Conservation (phyloP, 2,113 vertebrate genomes). For the Stigmatopora nigra region DNA sequence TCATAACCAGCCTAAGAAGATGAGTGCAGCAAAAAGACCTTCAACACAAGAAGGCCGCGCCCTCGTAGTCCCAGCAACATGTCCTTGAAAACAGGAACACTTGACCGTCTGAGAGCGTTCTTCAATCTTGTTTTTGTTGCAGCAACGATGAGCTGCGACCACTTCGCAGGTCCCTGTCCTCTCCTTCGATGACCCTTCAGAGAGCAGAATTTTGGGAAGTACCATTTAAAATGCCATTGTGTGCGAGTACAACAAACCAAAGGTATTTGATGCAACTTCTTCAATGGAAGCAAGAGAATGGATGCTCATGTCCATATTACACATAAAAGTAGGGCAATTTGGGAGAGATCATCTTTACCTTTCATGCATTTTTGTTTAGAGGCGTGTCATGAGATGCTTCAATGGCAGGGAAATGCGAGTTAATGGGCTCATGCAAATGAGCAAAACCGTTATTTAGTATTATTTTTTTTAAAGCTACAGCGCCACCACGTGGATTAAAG, state of each 20-base stretch:
- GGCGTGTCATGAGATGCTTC: neutral
- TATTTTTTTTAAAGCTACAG: slow-evolving; percentile 35
- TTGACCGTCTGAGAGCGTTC: slow-evolving; percentile 92
- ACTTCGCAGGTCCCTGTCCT: slow-evolving; percentile 85
- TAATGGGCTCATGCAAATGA: neutral
- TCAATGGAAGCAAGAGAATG: too few species aligned
- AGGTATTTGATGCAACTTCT: neutral
- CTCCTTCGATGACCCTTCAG: slow-evolving; percentile 52
- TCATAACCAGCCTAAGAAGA: neutral
- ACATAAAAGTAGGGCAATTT: too few species aligned
- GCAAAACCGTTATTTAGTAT: too few species aligned
- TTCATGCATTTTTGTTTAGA: neutral
- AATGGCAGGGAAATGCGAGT: neutral
- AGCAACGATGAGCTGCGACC: slow-evolving; percentile 87
- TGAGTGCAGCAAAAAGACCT: slow-evolving; percentile 66
- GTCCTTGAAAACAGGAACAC: slow-evolving; percentile 90
- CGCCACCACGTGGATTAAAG: slow-evolving; percentile 51
- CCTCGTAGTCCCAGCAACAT: slow-evolving; percentile 87
- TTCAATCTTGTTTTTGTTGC: slow-evolving; percentile 93
- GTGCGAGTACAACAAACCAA: neutral
- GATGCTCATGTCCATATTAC: too few species aligned
- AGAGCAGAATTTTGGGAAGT: slow-evolving; percentile 13
- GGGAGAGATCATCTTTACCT: neutral
- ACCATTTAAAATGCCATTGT: neutral
- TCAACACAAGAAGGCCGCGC: slow-evolving; percentile 90